Evolutionary conservation across 2,113 vertebrate species (phyloP).

Genomic region (Verasper variegatus): DNA sequence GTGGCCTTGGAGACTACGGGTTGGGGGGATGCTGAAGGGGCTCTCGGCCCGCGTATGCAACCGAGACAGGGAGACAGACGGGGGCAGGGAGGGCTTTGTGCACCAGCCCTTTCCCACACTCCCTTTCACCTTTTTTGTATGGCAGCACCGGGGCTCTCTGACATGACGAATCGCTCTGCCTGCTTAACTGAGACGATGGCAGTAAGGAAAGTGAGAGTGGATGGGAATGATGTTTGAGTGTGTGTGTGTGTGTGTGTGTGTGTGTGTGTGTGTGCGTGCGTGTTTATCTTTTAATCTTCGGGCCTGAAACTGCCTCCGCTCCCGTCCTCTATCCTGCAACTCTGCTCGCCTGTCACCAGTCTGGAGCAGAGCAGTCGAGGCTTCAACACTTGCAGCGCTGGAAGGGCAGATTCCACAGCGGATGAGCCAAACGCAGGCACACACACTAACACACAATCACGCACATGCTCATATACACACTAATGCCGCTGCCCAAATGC

Average conservation of each 20-base stretch:
- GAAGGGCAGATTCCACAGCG: constrained; percentile 52
- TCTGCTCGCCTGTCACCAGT: constrained; percentile 35
- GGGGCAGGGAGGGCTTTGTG: constrained; percentile 80
- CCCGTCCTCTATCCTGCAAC: constrained; percentile 17
- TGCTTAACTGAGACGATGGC: constrained; percentile 56
- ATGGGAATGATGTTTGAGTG: constrained; percentile 16
- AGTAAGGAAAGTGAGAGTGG: constrained; percentile 37
- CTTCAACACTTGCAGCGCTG: constrained; percentile 33
- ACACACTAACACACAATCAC: constrained; percentile 13
- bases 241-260: constrained; percentile 5
- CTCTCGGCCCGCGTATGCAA: constrained; percentile 50
- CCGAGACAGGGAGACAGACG: constrained; percentile 67
- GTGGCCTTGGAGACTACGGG: constrained; percentile 24
- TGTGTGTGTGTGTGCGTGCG: constrained; percentile 1
- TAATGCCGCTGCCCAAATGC: constrained; percentile 74
- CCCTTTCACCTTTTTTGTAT: constrained; percentile 81
- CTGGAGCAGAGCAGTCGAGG: constrained; percentile 25
- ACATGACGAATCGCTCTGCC: constrained; percentile 80
- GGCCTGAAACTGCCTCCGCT: constrained; percentile 17
- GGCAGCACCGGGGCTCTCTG: constrained; percentile 69
- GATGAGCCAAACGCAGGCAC: constrained; percentile 43
- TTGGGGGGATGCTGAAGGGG: constrained; percentile 59
- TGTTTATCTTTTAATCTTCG: constrained; percentile 23
- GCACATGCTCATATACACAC: constrained; percentile 45
- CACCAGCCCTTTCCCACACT: constrained; percentile 83